Conservation (phyloP, 2,113 vertebrate genomes). For the Heliornis fulica region DNA sequence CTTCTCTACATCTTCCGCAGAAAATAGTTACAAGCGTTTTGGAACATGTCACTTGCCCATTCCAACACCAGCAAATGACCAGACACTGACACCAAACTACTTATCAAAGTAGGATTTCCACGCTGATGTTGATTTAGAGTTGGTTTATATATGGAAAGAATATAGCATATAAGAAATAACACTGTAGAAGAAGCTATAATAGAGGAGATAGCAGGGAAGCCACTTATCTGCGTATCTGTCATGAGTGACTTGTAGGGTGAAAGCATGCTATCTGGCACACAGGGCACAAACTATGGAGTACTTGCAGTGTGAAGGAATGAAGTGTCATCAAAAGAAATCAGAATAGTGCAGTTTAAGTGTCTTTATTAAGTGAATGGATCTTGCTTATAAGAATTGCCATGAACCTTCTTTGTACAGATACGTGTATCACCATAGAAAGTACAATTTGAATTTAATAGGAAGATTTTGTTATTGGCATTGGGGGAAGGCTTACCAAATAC, state of each 20-base stretch:
- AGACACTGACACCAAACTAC: not conserved
- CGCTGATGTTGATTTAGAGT: not conserved
- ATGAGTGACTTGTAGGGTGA: not conserved
- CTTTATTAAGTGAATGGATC: not conserved
- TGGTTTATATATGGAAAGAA: not conserved
- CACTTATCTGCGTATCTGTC: not conserved
- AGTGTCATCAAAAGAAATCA: not conserved
- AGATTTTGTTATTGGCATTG: not conserved
- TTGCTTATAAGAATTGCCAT: not conserved
- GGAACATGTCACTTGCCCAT: not conserved
- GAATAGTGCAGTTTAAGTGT: not conserved
- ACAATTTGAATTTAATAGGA: not conserved
- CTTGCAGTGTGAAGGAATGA: not conserved
- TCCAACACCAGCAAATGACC: not conserved
- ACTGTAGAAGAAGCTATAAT: not conserved
- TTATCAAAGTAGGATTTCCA: not conserved
- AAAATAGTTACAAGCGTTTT: accelerated
- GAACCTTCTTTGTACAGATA: not conserved
- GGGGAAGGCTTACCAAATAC: not conserved
- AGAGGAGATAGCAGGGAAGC: not conserved
- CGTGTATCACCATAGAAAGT: not conserved
- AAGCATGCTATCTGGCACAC: not conserved
- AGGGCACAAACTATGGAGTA: not conserved
- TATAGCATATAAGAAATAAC: not conserved
- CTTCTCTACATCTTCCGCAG: not conserved